phyloP scores from a whole-genome alignment of 2,888 invertebrate species.

The Norana najaformis region DNA sequence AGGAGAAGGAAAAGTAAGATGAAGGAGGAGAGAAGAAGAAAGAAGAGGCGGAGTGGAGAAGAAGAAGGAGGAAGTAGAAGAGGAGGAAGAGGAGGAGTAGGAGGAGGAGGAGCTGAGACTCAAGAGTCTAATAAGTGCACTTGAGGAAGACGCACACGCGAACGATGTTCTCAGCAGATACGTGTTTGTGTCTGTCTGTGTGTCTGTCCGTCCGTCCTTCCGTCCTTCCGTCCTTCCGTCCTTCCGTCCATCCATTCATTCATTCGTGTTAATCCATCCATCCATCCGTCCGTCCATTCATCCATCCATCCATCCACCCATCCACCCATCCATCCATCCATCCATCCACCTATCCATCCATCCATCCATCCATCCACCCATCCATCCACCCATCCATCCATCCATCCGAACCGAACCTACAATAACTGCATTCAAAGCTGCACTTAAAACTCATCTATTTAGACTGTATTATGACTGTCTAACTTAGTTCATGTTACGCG shows the following conservation, averaged over 20 bases:
- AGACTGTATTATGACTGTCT: too few species aligned
- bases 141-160: not conserved
- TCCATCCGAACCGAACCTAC: not conserved
- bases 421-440: too few species aligned
- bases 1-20: not conserved
- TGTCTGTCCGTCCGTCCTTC: not conserved
- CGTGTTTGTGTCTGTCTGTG: too few species aligned
- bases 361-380: not conserved
- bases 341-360: not conserved
- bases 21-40: not conserved
- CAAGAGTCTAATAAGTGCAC: not conserved
- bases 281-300: too few species aligned
- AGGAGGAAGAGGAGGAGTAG: not conserved
- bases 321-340: not conserved
- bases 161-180: too few species aligned
- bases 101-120: not conserved
- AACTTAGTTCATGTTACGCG: too few species aligned
- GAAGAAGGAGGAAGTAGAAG: not conserved
- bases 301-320: too few species aligned
- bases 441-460: too few species aligned
- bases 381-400: not conserved
- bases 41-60: not conserved
- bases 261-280: too few species aligned
- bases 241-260: not conserved
- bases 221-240: not conserved